Evolutionary conservation across 2,113 vertebrate genomes (phyloP), one percentile per base, ranked within the genome.

Genomic region (Globicephala melas): DNA sequence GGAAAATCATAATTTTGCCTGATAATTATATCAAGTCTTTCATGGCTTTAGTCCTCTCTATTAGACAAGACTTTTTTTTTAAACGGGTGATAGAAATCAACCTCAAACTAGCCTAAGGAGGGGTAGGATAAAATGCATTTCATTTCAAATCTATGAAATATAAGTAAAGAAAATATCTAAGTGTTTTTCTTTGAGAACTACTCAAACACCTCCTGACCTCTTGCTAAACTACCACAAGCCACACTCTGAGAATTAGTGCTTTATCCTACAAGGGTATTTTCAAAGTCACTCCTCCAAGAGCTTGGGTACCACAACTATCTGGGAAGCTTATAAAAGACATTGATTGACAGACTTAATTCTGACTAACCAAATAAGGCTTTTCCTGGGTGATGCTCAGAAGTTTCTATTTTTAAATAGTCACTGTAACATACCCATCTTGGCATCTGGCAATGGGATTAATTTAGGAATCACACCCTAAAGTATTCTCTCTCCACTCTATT

Each of bases 171-270:
- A 36, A 70, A 63, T 71, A 12, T 44, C 83, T 50, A 62, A 23
- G 2, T 93, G 38, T 58, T 96, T 95, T 89, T 33, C 77, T 70
- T 90, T 95, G 53, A 96, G 62, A 87, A 50, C 31, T 63, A n/a
- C 15, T 12, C 47, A 85, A 82, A 67, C 18, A 36, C 3, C 28
- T 85, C 17, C 50, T n/a, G 58, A 26, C 7, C 9, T 6, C 26
- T 71, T 21, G 9, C 58, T 50, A 41, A 63, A 31, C 11, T n/a
- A 18, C 5, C 2, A 0, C 7, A 70, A 44, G 26, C 8, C 25
- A 21, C 25, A 23, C n/a, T 79, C 33, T n/a, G 81, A 80, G 77
- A 85, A 76, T n/a, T 28, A 12, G 14, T 17, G 9, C 1, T 44
- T 82, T 67, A 31, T 12, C 18, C 7, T 53, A 28, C 1, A 44